phyloP scores from a whole-genome alignment of 2,113 vertebrate genomes.

The Chiloscyllium plagiosum region DNA sequence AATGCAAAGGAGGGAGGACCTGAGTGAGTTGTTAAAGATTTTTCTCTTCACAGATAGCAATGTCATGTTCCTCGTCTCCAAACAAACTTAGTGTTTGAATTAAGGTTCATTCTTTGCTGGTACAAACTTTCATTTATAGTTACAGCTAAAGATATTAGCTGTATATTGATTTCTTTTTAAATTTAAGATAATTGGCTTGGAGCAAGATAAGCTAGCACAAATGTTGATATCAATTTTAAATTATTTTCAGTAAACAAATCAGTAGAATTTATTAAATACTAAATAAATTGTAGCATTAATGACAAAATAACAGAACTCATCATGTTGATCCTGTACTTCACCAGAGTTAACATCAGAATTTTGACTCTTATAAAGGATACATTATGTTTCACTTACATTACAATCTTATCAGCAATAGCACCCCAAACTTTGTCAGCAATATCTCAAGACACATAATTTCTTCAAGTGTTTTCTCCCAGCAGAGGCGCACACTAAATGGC shows the following conservation, averaged over 20 bases:
- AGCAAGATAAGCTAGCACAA: neutral
- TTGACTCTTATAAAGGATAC: neutral
- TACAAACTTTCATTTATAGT: neutral
- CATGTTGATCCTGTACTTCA: neutral
- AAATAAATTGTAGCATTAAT: neutral
- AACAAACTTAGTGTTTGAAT: constrained; percentile 39
- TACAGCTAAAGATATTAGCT: neutral
- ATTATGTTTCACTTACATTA: neutral
- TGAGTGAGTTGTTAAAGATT: constrained; percentile 34
- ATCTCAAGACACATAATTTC: neutral
- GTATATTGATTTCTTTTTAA: neutral
- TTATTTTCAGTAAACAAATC: neutral
- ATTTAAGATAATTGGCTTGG: neutral
- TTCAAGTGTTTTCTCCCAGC: neutral
- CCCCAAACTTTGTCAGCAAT: neutral
- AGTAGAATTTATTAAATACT: neutral
- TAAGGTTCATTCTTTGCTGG: constrained; percentile 29
- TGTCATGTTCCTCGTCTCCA: neutral
- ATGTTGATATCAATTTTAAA: neutral
- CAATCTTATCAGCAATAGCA: neutral
- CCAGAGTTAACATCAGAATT: neutral
- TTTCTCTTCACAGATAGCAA: constrained; percentile 21
- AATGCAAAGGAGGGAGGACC: constrained; percentile 33
- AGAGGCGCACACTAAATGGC: neutral
- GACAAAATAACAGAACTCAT: neutral